Evolutionary conservation across 2,797 vertebrate genomes (phyloP), one percentile per base, ranked within the genome.

Genomic region (Hylomyscus alleni): DNA sequence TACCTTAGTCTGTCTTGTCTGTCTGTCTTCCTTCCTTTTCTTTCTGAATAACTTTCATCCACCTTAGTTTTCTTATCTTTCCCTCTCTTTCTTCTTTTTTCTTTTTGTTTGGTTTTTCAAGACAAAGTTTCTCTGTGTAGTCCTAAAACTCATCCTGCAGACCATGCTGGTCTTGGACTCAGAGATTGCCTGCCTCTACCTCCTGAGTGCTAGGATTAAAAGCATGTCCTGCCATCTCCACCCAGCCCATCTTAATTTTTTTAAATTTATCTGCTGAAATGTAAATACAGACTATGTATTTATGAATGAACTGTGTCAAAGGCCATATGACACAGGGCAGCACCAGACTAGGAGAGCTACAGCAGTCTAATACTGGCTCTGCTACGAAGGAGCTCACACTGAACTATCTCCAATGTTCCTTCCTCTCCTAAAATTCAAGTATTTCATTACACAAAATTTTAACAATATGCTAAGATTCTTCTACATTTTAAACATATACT

Each of bases 371-470:
- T 58, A n/a, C 0, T 77, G 76, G 52, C 52, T 76, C 65, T 85
- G 22, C 37, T 91, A 40, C 40, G 69, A 80, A 50, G 31, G 15
- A 88, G 31, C 62, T 88, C 29, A 84, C 12, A 73, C 11, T 54
- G 6, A 37, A 90, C 87, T 60, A 83, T 77, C 62, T 24, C 8
- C 83, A 65, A n/a, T 29, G 3, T 93, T 76, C 50, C 20, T 93
- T 76, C n/a, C n/a, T 87, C 40, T 77, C 90, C 60, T 93, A 85
- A 96, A 97, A 96, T 86, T 89, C 44, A 34, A 80, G 78, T 31
- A 96, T 50, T 97, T 97, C 29, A 90, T 29, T 92, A 40, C 40
- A 54, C 47, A 78, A 75, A 84, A 90, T 47, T 80, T 73, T 4
- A 77, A 56, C 34, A 93, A 29, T 84, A 62, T 84, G 44, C 4